Evolutionary conservation across 2,113 vertebrate genomes (phyloP).

Genomic region (Trachemys scripta): DNA sequence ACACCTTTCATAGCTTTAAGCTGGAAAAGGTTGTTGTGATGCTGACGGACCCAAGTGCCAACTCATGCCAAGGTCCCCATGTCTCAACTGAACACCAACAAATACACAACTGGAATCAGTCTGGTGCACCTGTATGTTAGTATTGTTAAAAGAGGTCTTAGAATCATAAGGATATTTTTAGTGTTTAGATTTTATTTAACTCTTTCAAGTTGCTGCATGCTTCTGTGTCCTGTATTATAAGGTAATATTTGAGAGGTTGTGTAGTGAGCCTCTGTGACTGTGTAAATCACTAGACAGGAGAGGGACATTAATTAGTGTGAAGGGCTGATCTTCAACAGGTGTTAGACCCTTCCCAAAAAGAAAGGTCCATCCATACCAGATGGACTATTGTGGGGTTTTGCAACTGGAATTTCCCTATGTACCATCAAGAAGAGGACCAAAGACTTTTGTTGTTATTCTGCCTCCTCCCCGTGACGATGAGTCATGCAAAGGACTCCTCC

Average conservation of each 20-base stretch:
- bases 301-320: neutral
- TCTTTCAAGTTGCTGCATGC: neutral
- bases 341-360: neutral
- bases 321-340: neutral
- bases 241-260: neutral
- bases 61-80: neutral
- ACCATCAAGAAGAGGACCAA: neutral
- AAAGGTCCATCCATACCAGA: neutral
- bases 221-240: neutral
- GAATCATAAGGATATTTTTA: neutral
- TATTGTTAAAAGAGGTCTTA: neutral
- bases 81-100: neutral
- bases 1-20: constrained; percentile 56
- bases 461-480: neutral
- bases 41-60: neutral
- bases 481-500: neutral
- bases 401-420: neutral
- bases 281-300: neutral
- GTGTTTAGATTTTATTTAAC: neutral
- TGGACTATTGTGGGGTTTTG: neutral
- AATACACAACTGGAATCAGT: neutral
- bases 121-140: neutral
- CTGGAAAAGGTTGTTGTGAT: constrained; percentile 67
- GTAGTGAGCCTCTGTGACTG: neutral
- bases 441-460: neutral